phyloP scores from a whole-genome alignment of 2,888 invertebrate species.

The Pediacus dermestoides region DNA sequence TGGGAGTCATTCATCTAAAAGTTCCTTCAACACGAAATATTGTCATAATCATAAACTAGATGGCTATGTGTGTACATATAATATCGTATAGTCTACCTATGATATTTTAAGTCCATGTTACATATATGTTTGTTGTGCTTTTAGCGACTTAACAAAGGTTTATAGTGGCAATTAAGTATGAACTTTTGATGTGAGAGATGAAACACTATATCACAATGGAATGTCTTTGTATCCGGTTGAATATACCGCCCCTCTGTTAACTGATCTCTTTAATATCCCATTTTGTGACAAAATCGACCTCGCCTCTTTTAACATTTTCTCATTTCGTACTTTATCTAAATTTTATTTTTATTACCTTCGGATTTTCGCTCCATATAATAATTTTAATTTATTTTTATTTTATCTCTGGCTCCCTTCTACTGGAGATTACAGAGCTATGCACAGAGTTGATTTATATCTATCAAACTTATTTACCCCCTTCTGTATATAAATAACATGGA shows the following conservation, averaged over 20 bases:
- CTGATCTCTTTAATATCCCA: slow-evolving; percentile 16
- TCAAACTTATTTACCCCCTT: too few relatives aligned
- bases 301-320: slow-evolving; percentile 7
- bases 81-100: too few relatives aligned
- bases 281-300: slow-evolving; percentile 9
- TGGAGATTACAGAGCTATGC: too few relatives aligned
- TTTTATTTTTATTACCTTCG: slow-evolving; percentile 12
- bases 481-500: too few relatives aligned
- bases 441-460: too few relatives aligned
- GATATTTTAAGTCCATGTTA: slow-evolving; percentile 11
- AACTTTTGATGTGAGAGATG: slow-evolving; percentile 20
- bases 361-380: slow-evolving; percentile 15
- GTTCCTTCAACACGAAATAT: too few relatives aligned
- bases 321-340: too few relatives aligned
- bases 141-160: slow-evolving; percentile 21
- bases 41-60: too few relatives aligned
- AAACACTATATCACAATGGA: slow-evolving; percentile 14
- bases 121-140: slow-evolving; percentile 16
- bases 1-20: too few relatives aligned
- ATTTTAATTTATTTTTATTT: too few relatives aligned
- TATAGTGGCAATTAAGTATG: slow-evolving; percentile 21
- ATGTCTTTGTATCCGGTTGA: slow-evolving; percentile 13
- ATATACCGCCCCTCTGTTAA: slow-evolving; percentile 20
- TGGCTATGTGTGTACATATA: too few relatives aligned
- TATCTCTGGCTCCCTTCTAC: too few relatives aligned